Conservation (phyloP, 2,888 invertebrate genomes). For the Buathra laborator region DNA sequence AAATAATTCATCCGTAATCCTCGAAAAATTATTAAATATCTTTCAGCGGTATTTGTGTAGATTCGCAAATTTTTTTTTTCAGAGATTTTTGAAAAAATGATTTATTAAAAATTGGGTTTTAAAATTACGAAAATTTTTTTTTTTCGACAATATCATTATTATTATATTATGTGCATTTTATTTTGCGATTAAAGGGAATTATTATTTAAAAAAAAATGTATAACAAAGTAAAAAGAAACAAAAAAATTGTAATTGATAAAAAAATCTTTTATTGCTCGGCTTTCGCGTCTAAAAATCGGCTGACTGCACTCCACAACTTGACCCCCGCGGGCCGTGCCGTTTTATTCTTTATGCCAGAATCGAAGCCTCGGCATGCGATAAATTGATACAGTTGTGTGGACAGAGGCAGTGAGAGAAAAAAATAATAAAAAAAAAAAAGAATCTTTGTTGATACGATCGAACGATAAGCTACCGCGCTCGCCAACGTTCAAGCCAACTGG, state of each 20-base stretch:
- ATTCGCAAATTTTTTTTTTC: no score
- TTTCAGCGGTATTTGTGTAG: no score
- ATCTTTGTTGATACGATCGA: slow-evolving; percentile 44
- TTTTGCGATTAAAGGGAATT: no score
- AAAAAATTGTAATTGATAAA: not conserved
- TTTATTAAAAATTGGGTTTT: no score
- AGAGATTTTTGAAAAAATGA: no score
- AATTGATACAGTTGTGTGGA: slow-evolving; percentile 49
- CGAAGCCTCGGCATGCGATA: slow-evolving; percentile 24
- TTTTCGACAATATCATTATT: no score
- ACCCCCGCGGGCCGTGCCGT: not conserved
- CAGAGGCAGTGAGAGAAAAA: slow-evolving; percentile 20
- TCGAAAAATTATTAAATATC: no score
- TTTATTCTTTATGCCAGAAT: not conserved
- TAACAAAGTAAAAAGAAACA: not conserved
- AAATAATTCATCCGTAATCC: not conserved
- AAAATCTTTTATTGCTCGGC: not conserved
- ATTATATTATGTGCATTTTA: no score
- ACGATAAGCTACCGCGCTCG: slow-evolving; percentile 41
- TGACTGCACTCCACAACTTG: not conserved
- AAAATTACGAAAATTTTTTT: no score
- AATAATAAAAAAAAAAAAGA: slow-evolving; percentile 34
- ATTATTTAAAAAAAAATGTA: no score
- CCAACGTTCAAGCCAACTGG: slow-evolving; percentile 64
- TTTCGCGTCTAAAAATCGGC: not conserved